Evolutionary conservation across 2,797 vertebrate genomes (phyloP).

Genomic region (Alosa sapidissima): DNA sequence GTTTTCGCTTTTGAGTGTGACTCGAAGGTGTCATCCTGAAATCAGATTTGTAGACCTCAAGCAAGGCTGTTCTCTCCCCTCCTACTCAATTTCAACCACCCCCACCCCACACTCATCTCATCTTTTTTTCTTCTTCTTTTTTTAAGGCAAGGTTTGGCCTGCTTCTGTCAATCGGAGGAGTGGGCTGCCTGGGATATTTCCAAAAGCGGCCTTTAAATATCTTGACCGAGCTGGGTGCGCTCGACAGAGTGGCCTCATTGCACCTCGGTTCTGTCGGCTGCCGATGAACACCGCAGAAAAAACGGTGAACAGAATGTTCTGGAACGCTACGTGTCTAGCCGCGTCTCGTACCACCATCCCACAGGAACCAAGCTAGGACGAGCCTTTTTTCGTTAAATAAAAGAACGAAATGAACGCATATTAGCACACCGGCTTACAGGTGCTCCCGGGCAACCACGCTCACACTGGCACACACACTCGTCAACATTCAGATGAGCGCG

Average conservation of each 20-base stretch:
- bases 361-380: not conserved
- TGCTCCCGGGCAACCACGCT: not conserved
- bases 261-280: not conserved
- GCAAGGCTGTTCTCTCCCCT: not conserved
- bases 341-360: not conserved
- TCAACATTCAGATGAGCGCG: not conserved
- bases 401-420: not conserved
- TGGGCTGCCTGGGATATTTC: slow-evolving; percentile 29
- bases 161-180: slow-evolving; percentile 41
- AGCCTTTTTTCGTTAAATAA: not conserved
- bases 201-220: slow-evolving; percentile 12
- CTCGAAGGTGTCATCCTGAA: slow-evolving; percentile 40
- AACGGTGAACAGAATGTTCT: not conserved
- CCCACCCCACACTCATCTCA: not conserved
- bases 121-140: not conserved
- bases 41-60: slow-evolving; percentile 41
- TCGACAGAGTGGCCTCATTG: not conserved
- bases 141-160: slow-evolving; percentile 27
- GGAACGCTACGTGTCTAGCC: not conserved
- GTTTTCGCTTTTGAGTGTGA: slow-evolving; percentile 45
- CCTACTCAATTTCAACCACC: not conserved
- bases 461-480: not conserved
- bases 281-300: not conserved
- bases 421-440: not conserved
- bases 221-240: not conserved